Evolutionary conservation across 2,888 invertebrate genomes (phyloP), one percentile per base, ranked within the genome.

Genomic region (Epiperipatus broadwayi): DNA sequence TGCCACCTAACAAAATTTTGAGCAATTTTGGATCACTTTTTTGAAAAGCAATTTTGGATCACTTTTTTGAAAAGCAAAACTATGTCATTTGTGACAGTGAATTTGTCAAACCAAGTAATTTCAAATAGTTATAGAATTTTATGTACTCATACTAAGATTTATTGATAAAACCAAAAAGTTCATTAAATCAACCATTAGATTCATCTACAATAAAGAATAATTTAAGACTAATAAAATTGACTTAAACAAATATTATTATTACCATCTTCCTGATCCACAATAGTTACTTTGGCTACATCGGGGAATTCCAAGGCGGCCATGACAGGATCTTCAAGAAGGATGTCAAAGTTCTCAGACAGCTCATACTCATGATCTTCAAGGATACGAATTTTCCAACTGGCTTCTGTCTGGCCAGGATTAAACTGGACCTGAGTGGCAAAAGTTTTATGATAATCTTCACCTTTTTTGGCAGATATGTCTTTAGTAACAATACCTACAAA

Each of bases 391-490:
- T 50, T 47, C 58, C 58, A 59, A 4, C 45, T 46, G 32, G 57
- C 57, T 43, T 54, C 53, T 5, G 50, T 53, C 44, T 59, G 54
- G 32, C 58, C 59, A 43, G 58, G 58, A 41, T 53, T 57, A 43
- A 59, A 58, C 47, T 59, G 58, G 3, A 59, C 57, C 47, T 58
- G 57, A 19, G 50, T 46, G 5, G 54, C 53, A 45, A 50, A 56
- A 21, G 52, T 48, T 4, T 43, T 40, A 10, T 47, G 47, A 40
- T 53, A 52, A 43, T 59, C 59, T 38, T 50, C 47, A 1, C 54
- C 54, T 15, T 52, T 44, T 22, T 43, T 48, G 5, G 58, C 58
- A 3, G 56, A 52, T n/a, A 51, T 49, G 43, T 58, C 54, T 12
- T 48, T 44, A 1, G 51, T 49, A 20, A 46, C 46, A 20, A 58